Evolutionary conservation across 1,140 invertebrate genomes (phyloP), one percentile per base, ranked within the genome.

Genomic region (Wiebesia pumilae): DNA sequence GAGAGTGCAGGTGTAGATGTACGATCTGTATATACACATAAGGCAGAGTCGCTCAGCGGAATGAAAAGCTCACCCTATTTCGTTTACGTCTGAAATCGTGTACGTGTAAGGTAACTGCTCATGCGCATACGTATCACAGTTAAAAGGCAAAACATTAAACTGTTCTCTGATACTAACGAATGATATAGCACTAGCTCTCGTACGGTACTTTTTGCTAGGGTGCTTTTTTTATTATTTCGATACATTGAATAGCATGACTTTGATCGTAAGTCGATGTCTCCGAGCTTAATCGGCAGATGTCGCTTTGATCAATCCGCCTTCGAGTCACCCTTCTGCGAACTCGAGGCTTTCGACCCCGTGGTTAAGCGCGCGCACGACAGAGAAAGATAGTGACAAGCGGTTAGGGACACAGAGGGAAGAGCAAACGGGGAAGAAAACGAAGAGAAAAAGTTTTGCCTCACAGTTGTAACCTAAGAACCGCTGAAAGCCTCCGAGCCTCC

Each of bases 271-370:
- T 47, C 0, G 27, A 4, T 38, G 71, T n/a, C 38, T 12, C 24
- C 16, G 40, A 35, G n/a, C 27, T 30, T 33, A n/a, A 33, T 79
- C 47, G 14, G 19, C 3, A 58, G 58, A n/a, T 65, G 79, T n/a
- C 79, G 47, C 79, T 81, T 9, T 12, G 33, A 40, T 10, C 79
- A 51, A 43, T 35, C 14, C 16, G n/a, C 58, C 27, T 4, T 40
- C 43, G 43, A 78, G 27, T 51, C 75, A 78, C 75, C 75, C 75
- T 51, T 51, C n/a, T n/a, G 30, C 47, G 30, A 54, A 79, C 47
- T 21, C 21, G 79, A 65, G 35, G 79, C 58, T 81, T 40, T 81
- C 58, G 58, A 81, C 58, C 79, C 79, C 79, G 16, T 40, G 19
- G 33, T 1, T 35, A 69, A 33, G 7, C 69, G 10, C 24, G 38